Conservation (phyloP, 2,888 invertebrate genomes). For the Drosophila setosimentum region DNA sequence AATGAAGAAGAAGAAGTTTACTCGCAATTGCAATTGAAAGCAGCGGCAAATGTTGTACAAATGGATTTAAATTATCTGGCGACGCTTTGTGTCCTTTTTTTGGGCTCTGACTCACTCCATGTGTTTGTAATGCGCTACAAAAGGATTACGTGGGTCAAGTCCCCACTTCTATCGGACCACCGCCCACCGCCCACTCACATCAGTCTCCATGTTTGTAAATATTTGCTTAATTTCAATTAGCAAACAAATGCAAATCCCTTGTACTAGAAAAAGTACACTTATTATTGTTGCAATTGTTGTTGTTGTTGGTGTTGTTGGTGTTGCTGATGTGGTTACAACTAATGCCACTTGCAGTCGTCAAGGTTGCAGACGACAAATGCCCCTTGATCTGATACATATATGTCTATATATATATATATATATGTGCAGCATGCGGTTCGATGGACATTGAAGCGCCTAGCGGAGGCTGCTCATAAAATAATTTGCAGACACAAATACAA, state of each 20-base stretch:
- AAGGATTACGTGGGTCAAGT: constrained; percentile 84
- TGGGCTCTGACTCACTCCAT: constrained; percentile 12
- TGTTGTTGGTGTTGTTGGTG: constrained; percentile 22
- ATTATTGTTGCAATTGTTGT: constrained; percentile 17
- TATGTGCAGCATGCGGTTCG: constrained; percentile 42
- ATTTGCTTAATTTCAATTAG: constrained; percentile 82
- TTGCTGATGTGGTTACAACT: constrained; percentile 55
- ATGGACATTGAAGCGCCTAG: constrained; percentile 22
- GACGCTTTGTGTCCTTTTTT: constrained; percentile 30
- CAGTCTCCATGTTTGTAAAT: constrained; percentile 51
- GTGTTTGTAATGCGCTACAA: constrained; percentile 79
- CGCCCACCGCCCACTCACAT: background rate
- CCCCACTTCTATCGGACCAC: constrained; percentile 1
- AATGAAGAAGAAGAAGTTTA: background rate
- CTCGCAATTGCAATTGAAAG: constrained; percentile 60
- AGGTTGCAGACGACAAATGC: constrained; percentile 66
- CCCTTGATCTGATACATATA: constrained; percentile 11
- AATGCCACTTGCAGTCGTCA: constrained; percentile 80
- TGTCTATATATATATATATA: background rate
- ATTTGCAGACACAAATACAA: background rate
- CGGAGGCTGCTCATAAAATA: constrained; percentile 24
- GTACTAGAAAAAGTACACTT: constrained; percentile 64
- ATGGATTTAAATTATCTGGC: constrained; percentile 81
- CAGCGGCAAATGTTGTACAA: constrained; percentile 70
- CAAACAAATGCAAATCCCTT: constrained; percentile 76